phyloP scores from a whole-genome alignment of 2,113 vertebrate genomes.

The Sturnus vulgaris region DNA sequence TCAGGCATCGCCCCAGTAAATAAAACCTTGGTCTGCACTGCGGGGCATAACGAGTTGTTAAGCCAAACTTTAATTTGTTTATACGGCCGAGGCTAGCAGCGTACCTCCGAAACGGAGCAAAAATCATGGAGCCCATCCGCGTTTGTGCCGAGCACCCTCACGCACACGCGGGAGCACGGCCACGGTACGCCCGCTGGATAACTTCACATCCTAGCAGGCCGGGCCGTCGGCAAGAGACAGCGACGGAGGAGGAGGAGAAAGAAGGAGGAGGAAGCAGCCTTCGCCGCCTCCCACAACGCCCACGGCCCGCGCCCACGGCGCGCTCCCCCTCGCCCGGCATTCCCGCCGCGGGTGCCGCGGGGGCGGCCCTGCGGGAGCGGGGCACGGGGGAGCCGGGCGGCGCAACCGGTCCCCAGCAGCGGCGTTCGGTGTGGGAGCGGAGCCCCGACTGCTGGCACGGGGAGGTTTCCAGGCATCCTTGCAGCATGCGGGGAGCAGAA shows the following conservation, averaged over 20 bases:
- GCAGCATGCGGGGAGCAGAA: background rate
- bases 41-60: background rate
- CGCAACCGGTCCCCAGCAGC: background rate
- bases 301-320: background rate
- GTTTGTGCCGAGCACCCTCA: background rate
- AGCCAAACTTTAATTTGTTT: background rate
- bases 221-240: background rate
- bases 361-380: background rate
- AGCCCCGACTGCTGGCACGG: background rate
- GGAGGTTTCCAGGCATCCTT: background rate
- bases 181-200: background rate
- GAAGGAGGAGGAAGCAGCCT: background rate
- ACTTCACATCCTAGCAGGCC: constrained; percentile 20
- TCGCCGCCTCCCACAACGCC: background rate
- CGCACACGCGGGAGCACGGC: background rate
- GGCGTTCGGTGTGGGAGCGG: background rate
- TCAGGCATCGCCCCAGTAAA: background rate
- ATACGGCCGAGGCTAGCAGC: background rate
- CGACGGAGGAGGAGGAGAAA: background rate
- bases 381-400: background rate
- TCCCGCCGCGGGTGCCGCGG: background rate
- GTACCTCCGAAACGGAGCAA: background rate
- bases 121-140: background rate
- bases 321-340: background rate
- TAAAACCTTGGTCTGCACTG: background rate